A percentile compares a stretch with the other conserved stretches of the same genome.
phyloP scores from a whole-genome alignment of 1,140 invertebrate genomes.

The Samia ricini region DNA sequence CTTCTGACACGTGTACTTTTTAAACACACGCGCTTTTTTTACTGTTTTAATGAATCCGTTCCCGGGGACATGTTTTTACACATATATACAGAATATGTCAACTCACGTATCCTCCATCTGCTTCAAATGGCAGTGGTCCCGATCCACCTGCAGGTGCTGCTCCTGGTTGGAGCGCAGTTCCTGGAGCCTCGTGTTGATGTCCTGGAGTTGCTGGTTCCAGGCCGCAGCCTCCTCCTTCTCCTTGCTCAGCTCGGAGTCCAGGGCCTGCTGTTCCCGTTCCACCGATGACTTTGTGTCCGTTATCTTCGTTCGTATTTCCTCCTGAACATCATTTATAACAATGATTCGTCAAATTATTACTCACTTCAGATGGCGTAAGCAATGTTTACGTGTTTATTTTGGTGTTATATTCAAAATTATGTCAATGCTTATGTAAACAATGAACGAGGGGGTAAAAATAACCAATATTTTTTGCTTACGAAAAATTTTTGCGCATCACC shows the following conservation, averaged over 20 bases:
- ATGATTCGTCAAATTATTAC: no score
- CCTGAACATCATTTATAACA: constrained; percentile 27
- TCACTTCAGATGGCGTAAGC: no score
- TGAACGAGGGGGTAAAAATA: no score
- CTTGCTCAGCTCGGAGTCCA: constrained; percentile 25
- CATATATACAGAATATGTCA: neutral
- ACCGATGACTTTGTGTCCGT: constrained; percentile 31
- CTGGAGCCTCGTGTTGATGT: constrained; percentile 20
- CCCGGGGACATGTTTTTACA: no score
- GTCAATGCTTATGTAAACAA: no score
- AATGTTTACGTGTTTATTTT: no score
- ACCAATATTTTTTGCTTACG: no score
- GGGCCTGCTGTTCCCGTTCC: constrained; percentile 30
- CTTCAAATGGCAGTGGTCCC: constrained; percentile 38
- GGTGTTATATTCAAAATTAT: no score
- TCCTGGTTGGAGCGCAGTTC: constrained; percentile 20
- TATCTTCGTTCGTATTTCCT: constrained; percentile 41
- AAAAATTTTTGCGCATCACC: no score
- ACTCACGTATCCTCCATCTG: constrained; percentile 39
- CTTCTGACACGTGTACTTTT: no score
- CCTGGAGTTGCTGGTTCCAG: constrained; percentile 21
- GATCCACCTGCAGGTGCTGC: constrained; percentile 21
- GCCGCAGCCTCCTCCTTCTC: constrained; percentile 28
- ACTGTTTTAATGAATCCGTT: no score
- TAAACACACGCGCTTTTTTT: no score